phyloP scores from a whole-genome alignment of 64 coral and sea anemone genomes.

The Acropora tenuis region DNA sequence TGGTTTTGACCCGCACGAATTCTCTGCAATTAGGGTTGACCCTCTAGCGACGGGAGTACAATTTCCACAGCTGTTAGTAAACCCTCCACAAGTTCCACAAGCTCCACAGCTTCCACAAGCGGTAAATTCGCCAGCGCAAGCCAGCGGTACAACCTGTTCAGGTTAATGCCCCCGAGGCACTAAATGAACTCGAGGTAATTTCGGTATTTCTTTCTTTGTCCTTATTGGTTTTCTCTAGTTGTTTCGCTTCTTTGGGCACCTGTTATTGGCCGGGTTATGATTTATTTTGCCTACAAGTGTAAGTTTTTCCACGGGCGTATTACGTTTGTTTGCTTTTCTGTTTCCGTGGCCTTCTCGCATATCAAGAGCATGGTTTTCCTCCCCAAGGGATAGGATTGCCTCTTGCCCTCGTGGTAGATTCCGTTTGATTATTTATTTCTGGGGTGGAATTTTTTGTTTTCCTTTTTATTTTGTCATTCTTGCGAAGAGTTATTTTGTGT shows the following conservation, averaged over 20 bases:
- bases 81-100: background rate
- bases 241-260: background rate
- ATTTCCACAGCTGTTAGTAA: background rate
- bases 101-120: background rate
- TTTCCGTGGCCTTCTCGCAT: background rate
- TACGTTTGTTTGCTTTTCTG: background rate
- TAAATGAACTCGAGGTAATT: conserved; percentile 3
- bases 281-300: background rate
- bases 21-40: background rate
- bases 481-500: background rate
- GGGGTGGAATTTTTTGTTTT: background rate
- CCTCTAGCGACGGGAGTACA: background rate
- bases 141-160: background rate
- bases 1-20: background rate
- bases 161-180: background rate
- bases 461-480: background rate
- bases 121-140: background rate
- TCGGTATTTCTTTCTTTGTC: background rate
- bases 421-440: background rate
- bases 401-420: background rate
- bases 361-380: background rate
- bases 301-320: background rate
- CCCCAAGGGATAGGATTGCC: background rate
- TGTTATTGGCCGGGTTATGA: background rate
- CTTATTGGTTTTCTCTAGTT: background rate